Evolutionary conservation across 53 echinoderm and acorn worm species (phyloP), one percentile per base, ranked within the genome.

Genomic region (Echinometra lucunter): DNA sequence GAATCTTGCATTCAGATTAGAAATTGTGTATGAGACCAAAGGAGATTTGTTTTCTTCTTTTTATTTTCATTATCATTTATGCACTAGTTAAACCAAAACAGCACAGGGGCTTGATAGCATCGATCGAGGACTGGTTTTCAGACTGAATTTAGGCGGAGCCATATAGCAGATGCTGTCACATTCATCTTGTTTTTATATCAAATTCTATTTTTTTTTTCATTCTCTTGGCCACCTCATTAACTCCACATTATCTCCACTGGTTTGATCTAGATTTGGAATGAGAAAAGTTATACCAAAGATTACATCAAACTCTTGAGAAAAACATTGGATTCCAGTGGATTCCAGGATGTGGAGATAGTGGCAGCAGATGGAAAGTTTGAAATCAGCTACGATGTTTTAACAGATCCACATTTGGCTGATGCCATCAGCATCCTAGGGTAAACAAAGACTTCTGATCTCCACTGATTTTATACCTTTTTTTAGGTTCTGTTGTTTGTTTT

Each of bases 361-460:
- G 99, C 98, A 3, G 94, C 97, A 45, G 99, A 99, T 58, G 97
- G 96, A n/a, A 97, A 98, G 95, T 99, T 97, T 90, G 90, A 91
- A 58, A 99, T 99, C 95, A 96, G 96, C 90, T 83, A 78, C 23
- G 99, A 99, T 95, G 95, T 99, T 74, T 69, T 98, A 67, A 93
- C 67, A 45, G 96, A 98, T 89, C 82, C 93, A 34, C 95, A 94
- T 2, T 74, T 99, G 69, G 97, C 96, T 8, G 95, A 94, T 49
- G 97, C 99, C 45, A 95, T 99, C 66, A 92, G 95, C 28, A 81
- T 95, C 40, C 91, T 98, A 66, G 99, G 99, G 99, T 99, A 95
- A 85, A 95, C 19, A 82, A 44, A 44, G 69, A 32, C 69, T 69
- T 9, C 69, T 69, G 0, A 9, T 34, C 69, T 32, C 32, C 69